Evolutionary conservation across 1,140 invertebrate species (phyloP).

Genomic region (Phthorimaea operculella): DNA sequence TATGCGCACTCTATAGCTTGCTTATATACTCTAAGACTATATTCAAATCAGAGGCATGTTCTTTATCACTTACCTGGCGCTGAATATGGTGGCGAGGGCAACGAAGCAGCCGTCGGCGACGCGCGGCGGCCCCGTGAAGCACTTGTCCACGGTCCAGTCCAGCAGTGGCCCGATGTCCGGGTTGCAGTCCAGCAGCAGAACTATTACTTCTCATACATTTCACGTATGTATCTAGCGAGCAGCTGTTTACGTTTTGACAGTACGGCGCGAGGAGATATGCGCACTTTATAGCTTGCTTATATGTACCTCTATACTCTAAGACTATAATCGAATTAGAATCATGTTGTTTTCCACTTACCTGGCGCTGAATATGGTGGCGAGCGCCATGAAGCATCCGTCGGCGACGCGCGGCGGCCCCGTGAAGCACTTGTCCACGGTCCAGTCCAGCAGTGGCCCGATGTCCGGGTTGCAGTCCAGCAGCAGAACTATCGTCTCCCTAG

Average conservation of each 20-base stretch:
- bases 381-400: conserved; percentile 94
- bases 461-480: conserved; percentile 97
- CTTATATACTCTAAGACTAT: too few relatives aligned
- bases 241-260: too few relatives aligned
- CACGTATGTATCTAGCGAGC: too few relatives aligned
- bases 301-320: too few relatives aligned
- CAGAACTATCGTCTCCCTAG: conserved; percentile 92
- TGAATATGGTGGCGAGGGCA: conserved; percentile 95
- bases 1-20: too few relatives aligned
- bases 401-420: conserved; percentile 90
- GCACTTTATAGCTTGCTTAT: too few relatives aligned
- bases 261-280: too few relatives aligned
- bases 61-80: conserved; percentile 70
- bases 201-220: conserved; percentile 97
- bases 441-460: conserved; percentile 91
- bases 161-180: conserved; percentile 91
- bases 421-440: conserved; percentile 98
- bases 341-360: conserved; percentile 61
- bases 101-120: conserved; percentile 97
- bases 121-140: conserved; percentile 90
- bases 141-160: conserved; percentile 98
- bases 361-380: conserved; percentile 96
- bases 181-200: conserved; percentile 95
- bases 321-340: too few relatives aligned
- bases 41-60: too few relatives aligned